phyloP scores from a whole-genome alignment of 2,113 vertebrate species.

The Psittacus erithacus region DNA sequence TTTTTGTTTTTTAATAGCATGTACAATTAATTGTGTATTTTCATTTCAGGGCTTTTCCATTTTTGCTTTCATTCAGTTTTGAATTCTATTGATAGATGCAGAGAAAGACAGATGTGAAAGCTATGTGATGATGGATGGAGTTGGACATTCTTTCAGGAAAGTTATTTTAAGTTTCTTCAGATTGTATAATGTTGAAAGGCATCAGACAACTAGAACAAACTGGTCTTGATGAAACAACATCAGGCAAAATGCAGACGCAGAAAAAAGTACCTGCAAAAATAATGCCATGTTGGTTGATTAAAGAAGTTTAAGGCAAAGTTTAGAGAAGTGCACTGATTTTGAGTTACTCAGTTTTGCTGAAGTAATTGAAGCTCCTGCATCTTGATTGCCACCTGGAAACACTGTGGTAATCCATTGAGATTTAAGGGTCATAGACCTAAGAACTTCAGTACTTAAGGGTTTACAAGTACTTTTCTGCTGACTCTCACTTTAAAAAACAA shows the following conservation, averaged over 20 bases:
- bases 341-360: not conserved
- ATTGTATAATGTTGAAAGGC: not conserved
- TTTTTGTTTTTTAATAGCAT: not conserved
- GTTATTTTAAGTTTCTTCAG: not conserved
- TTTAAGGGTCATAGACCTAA: not conserved
- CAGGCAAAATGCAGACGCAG: not conserved
- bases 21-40: not conserved
- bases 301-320: not conserved
- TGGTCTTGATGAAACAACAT: not conserved
- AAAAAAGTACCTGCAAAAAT: not conserved
- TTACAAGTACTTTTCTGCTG: not conserved
- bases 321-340: not conserved
- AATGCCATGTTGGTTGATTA: not conserved
- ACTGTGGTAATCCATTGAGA: not conserved
- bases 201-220: not conserved
- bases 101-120: not conserved
- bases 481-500: not conserved
- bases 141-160: not conserved
- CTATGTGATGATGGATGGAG: not conserved
- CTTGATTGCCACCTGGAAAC: not conserved
- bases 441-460: not conserved
- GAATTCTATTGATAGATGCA: not conserved
- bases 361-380: not conserved
- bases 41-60: not conserved
- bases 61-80: not conserved